Evolutionary conservation across 2,797 vertebrate species (phyloP).

Genomic region (Orestias chungarensis): DNA sequence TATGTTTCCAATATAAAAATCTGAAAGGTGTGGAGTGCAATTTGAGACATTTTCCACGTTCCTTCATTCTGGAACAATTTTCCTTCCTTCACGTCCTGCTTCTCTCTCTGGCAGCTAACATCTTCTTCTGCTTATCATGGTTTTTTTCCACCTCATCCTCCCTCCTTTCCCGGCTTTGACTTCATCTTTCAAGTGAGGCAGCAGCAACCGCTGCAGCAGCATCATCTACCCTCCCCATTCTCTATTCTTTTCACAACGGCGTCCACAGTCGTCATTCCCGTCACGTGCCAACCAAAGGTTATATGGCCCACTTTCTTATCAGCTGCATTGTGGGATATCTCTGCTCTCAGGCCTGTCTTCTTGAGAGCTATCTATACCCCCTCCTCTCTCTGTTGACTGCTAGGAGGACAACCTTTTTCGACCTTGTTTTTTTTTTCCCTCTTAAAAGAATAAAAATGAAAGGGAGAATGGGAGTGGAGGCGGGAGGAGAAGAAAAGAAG

Average conservation of each 20-base stretch:
- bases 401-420: constrained; percentile 68
- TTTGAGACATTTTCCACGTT: constrained; percentile 46
- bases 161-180: constrained; percentile 71
- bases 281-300: constrained; percentile 81
- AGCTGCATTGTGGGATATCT: constrained; percentile 86
- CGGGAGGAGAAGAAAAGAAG: constrained; percentile 53
- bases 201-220: constrained; percentile 50
- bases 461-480: constrained; percentile 67
- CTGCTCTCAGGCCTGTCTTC: constrained; percentile 70
- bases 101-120: constrained; percentile 61
- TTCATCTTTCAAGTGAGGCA: constrained; percentile 73
- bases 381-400: constrained; percentile 68
- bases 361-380: constrained; percentile 74
- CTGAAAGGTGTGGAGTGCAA: background rate
- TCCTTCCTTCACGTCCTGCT: constrained; percentile 45
- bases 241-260: constrained; percentile 64
- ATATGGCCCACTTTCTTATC: constrained; percentile 86
- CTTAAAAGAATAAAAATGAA: constrained; percentile 78
- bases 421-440: constrained; percentile 76
- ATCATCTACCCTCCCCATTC: constrained; percentile 57
- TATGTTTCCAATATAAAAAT: background rate
- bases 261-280: constrained; percentile 76
- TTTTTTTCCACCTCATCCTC: constrained; percentile 59
- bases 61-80: constrained; percentile 35
- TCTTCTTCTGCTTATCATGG: constrained; percentile 78